Evolutionary conservation across 1,140 invertebrate species (phyloP).

Genomic region (Manduca sexta): DNA sequence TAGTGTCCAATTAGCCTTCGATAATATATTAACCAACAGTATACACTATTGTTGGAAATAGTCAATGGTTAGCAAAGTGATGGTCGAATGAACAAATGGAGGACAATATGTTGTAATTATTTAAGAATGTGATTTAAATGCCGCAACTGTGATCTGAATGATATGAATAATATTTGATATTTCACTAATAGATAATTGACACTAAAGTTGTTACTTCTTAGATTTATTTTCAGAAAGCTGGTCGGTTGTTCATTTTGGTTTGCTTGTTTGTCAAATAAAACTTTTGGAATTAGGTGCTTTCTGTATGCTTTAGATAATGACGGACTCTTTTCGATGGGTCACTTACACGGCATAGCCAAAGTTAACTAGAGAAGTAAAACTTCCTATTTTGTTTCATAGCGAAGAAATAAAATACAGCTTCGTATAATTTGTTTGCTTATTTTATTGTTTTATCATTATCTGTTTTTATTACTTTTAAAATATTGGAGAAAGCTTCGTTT

Average conservation of each 20-base stretch:
- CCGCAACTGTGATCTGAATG: conserved; percentile 75
- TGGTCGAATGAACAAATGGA: conserved; percentile 53
- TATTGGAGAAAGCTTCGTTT: conserved; percentile 8
- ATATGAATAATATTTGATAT: conserved; percentile 75
- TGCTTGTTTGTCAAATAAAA: conserved; percentile 36
- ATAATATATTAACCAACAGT: conserved; percentile 42
- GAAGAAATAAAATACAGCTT: conserved; percentile 17
- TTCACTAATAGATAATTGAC: conserved; percentile 70
- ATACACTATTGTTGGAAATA: conserved; percentile 35
- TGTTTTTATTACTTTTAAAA: too few relatives aligned
- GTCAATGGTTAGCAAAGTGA: conserved; percentile 46
- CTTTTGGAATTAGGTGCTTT: conserved; percentile 59
- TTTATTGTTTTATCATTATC: too few relatives aligned
- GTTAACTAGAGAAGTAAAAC: conserved; percentile 56
- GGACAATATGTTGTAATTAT: conserved; percentile 70
- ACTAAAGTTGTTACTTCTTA: conserved; percentile 50
- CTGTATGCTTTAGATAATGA: conserved; percentile 53
- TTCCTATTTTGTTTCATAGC: conserved; percentile 26
- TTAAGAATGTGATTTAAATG: conserved; percentile 73
- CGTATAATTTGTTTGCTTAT: background rate
- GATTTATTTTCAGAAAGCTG: conserved; percentile 34
- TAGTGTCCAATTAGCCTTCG: conserved; percentile 38
- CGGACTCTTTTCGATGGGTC: conserved; percentile 41
- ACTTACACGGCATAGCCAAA: conserved; percentile 66
- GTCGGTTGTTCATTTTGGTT: conserved; percentile 36